Conservation (phyloP, 1,140 invertebrate genomes). For the Caenorhabditis briggsae region DNA sequence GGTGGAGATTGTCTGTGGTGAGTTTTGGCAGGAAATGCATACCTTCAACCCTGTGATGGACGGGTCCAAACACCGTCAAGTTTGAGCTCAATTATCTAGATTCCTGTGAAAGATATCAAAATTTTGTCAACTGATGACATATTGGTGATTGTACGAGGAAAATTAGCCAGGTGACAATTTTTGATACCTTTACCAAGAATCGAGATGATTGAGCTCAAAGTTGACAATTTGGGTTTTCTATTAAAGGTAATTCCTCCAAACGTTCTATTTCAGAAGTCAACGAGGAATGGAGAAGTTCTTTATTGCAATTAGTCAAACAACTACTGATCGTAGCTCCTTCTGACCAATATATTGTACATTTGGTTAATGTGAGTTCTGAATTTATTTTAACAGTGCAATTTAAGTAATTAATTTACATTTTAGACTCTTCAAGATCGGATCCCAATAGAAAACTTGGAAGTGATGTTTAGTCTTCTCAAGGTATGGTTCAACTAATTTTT, state of each 20-base stretch:
- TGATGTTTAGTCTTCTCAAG: constrained; percentile 61
- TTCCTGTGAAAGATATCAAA: too few relatives aligned
- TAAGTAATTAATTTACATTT: constrained; percentile 23
- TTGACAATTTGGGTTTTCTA: not conserved
- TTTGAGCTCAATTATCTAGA: too few relatives aligned
- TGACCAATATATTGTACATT: constrained; percentile 74
- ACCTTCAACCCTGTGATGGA: too few relatives aligned
- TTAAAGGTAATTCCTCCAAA: too few relatives aligned
- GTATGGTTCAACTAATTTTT: constrained; percentile 15
- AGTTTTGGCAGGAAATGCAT: too few relatives aligned
- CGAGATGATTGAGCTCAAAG: constrained; percentile 24
- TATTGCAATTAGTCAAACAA: constrained; percentile 73
- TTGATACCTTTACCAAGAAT: too few relatives aligned
- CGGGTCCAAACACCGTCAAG: too few relatives aligned
- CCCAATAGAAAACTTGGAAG: constrained; percentile 62
- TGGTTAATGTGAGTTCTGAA: constrained; percentile 68
- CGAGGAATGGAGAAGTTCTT: constrained; percentile 61
- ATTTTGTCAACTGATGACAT: too few relatives aligned
- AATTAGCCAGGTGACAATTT: too few relatives aligned
- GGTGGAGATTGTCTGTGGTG: constrained; percentile 69
- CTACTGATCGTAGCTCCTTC: constrained; percentile 74
- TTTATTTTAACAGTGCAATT: not conserved
- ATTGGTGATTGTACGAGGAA: too few relatives aligned
- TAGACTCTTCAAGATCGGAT: constrained; percentile 47
- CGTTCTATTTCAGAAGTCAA: constrained; percentile 29